Conservation (phyloP, 2,113 vertebrate genomes). For the Chitala chitala region DNA sequence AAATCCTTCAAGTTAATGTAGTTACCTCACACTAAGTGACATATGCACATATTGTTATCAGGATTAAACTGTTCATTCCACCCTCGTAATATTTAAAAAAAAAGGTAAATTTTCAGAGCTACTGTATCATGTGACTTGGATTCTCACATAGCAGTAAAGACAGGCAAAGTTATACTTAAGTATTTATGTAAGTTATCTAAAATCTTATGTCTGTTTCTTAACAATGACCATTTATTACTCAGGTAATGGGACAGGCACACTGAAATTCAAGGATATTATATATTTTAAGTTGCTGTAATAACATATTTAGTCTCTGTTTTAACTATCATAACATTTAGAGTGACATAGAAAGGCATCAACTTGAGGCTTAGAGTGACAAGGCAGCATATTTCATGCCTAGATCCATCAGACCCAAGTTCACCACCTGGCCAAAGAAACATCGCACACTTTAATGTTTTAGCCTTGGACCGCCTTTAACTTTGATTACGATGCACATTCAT, state of each 20-base stretch:
- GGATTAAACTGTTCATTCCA: neutral
- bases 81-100: neutral
- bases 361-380: too few relatives aligned
- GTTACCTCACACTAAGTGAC: constrained; percentile 8
- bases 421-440: too few relatives aligned
- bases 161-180: neutral
- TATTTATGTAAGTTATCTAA: neutral
- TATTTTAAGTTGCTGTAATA: neutral
- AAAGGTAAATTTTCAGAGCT: neutral
- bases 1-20: neutral
- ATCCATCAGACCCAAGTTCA: too few relatives aligned
- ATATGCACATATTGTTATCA: neutral
- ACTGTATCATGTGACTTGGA: constrained; percentile 4
- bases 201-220: too few relatives aligned
- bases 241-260: neutral
- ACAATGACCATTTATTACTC: neutral
- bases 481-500: too few relatives aligned
- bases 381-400: too few relatives aligned
- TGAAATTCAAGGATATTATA: neutral
- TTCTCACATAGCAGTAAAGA: neutral
- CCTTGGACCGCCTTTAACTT: too few relatives aligned
- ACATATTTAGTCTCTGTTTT: neutral
- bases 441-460: too few relatives aligned
- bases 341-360: too few relatives aligned
- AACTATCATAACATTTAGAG: neutral